Evolutionary conservation across 2,113 vertebrate genomes (phyloP).

Genomic region (Tylochromis polylepis): DNA sequence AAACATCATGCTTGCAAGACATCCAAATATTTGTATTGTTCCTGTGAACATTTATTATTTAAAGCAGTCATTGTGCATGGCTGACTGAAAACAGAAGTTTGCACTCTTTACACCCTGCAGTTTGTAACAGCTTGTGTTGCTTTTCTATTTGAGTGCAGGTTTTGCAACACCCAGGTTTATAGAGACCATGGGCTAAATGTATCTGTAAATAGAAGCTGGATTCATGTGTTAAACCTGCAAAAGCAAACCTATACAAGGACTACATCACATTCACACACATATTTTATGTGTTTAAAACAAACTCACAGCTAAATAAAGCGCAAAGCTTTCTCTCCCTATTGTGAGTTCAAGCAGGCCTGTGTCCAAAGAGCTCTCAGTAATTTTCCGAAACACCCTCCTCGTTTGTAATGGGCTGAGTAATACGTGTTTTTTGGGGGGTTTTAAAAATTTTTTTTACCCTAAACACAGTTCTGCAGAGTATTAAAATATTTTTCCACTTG

Average conservation of each 20-base stretch:
- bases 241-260: slow-evolving; percentile 17
- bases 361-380: slow-evolving; percentile 19
- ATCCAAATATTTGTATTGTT: background rate
- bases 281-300: slow-evolving; percentile 24
- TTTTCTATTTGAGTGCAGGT: background rate
- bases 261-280: background rate
- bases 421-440: background rate
- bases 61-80: background rate
- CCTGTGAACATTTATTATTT: background rate
- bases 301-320: slow-evolving; percentile 20
- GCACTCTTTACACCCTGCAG: background rate
- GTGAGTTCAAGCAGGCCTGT: slow-evolving; percentile 8
- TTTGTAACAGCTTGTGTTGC: background rate
- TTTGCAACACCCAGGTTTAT: background rate
- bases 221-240: slow-evolving; percentile 2
- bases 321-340: background rate
- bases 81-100: background rate
- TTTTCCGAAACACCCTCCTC: slow-evolving; percentile 11
- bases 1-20: background rate
- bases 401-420: background rate
- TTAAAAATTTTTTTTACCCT: background rate
- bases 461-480: background rate
- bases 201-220: background rate
- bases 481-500: background rate
- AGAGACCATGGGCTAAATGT: slow-evolving; percentile 1